Evolutionary conservation across 2,113 vertebrate genomes (phyloP), one percentile per base, ranked within the genome.

Genomic region (Maccullochella peelii): DNA sequence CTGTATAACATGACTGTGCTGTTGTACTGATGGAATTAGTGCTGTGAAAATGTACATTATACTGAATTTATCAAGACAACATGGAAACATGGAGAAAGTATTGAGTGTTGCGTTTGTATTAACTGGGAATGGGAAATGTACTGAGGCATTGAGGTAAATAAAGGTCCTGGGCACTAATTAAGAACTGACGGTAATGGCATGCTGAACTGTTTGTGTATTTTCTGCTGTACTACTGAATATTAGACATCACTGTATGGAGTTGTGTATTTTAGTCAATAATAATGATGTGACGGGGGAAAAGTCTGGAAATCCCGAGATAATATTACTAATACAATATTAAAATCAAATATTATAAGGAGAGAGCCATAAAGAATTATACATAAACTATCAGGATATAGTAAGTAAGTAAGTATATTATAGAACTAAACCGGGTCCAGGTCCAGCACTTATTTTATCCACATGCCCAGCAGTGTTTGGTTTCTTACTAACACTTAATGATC

Each of bases 331-430:
- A 67, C 27, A 58, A 49, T 49, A 33, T 72, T 12, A 6, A 67
- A 50, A 27, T 27, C 68, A 59, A 47, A 83, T 63, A 57, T 27
- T n/a, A 21, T 8, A 14, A 76, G 44, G 44, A 33, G 27, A 23
- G 36, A 52, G 72, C 30, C 47, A 15, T 25, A 59, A 44, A 47
- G 20, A 55, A 42, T 50, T 23, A 36, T 40, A 49, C 40, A 61
- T 40, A 58, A 36, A 52, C 42, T 42, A 50, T 59, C 25, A 73
- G 8, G 49, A 11, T 71, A 33, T 30, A 38, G 4, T 57, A 79
- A 6, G n/a, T n/a, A n/a, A n/a, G n/a, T n/a, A n/a, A 36, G 25
- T 61, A 40, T 71, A 52, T 68, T 58, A 61, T 33, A 73, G 58
- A 49, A 15, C 10, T 8, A 30, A 36, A 70, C 33, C 49, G 65